phyloP scores from a whole-genome alignment of 2,888 invertebrate species.

The Tetropium fuscum region DNA sequence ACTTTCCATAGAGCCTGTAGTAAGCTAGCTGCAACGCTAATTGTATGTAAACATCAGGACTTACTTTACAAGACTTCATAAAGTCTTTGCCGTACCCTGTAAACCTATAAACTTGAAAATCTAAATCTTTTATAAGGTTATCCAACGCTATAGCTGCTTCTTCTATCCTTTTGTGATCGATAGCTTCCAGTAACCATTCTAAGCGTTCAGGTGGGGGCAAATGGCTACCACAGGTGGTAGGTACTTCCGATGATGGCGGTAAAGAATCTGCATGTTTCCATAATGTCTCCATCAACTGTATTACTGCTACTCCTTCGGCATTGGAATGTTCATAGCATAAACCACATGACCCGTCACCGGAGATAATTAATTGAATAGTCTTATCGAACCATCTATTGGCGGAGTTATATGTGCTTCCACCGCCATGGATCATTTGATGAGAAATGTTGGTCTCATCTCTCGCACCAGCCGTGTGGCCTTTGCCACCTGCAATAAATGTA shows the following conservation, averaged over 20 bases:
- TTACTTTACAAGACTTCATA: slow-evolving; percentile 92
- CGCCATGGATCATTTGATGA: slow-evolving; percentile 93
- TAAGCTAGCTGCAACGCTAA: slow-evolving; percentile 94
- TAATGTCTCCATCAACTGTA: slow-evolving; percentile 74
- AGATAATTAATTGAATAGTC: slow-evolving; percentile 91
- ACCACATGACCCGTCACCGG: slow-evolving; percentile 93
- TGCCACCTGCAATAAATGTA: slow-evolving; percentile 54
- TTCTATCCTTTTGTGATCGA: slow-evolving; percentile 71
- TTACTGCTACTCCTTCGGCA: slow-evolving; percentile 82
- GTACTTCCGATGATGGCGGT: slow-evolving; percentile 58
- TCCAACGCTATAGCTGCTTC: slow-evolving; percentile 79
- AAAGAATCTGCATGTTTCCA: slow-evolving; percentile 66
- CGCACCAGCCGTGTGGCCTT: slow-evolving; percentile 67
- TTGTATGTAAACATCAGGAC: slow-evolving; percentile 98
- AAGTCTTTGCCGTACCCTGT: slow-evolving; percentile 92
- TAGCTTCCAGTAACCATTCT: slow-evolving; percentile 73
- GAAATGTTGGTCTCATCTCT: slow-evolving; percentile 85
- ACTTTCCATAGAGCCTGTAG: slow-evolving; percentile 90
- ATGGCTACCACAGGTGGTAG: slow-evolving; percentile 73
- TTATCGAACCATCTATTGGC: slow-evolving; percentile 99
- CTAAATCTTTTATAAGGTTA: slow-evolving; percentile 86
- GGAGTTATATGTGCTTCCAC: slow-evolving; percentile 85
- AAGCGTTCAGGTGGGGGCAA: slow-evolving; percentile 81
- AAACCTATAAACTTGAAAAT: slow-evolving; percentile 88
- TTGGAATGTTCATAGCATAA: slow-evolving; percentile 97